Evolutionary conservation across 2,797 vertebrate genomes (phyloP).

Genomic region (Urocyon cinereoargenteus): DNA sequence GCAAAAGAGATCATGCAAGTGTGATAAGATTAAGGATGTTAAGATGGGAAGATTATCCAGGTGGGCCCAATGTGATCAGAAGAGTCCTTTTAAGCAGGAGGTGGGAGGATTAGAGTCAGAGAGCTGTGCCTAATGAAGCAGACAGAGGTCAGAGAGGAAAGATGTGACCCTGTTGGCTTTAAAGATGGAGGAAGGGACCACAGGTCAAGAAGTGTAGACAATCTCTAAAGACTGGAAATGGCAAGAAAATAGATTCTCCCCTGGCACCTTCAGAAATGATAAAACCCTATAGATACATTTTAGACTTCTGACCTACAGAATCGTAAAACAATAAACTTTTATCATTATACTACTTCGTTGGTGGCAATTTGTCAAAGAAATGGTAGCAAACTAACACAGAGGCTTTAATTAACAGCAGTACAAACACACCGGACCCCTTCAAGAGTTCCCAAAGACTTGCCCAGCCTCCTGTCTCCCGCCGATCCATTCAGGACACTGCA

Average conservation of each 20-base stretch:
- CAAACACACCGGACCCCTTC: not conserved
- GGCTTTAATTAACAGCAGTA: not conserved
- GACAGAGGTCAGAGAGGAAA: not conserved
- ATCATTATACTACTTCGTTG: not conserved
- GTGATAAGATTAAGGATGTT: not conserved
- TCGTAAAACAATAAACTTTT: constrained; percentile 18
- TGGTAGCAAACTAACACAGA: not conserved
- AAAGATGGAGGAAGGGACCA: not conserved
- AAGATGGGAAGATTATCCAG: not conserved
- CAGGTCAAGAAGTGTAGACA: not conserved
- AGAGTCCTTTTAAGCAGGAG: not conserved
- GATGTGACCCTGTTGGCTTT: not conserved
- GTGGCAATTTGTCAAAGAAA: not conserved
- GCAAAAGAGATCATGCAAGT: not conserved
- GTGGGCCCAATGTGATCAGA: not conserved
- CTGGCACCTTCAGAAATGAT: not conserved
- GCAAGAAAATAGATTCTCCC: not conserved
- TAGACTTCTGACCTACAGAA: not conserved
- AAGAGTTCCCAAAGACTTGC: not conserved
- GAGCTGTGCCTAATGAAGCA: not conserved
- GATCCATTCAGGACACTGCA: not conserved
- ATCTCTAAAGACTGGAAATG: not conserved
- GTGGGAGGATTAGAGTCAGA: not conserved
- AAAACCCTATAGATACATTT: not conserved
- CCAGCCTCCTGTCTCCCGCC: not conserved